Evolutionary conservation across 2,797 vertebrate species (phyloP), one percentile per base, ranked within the genome.

Genomic region (Enteromius thamalakanensis): DNA sequence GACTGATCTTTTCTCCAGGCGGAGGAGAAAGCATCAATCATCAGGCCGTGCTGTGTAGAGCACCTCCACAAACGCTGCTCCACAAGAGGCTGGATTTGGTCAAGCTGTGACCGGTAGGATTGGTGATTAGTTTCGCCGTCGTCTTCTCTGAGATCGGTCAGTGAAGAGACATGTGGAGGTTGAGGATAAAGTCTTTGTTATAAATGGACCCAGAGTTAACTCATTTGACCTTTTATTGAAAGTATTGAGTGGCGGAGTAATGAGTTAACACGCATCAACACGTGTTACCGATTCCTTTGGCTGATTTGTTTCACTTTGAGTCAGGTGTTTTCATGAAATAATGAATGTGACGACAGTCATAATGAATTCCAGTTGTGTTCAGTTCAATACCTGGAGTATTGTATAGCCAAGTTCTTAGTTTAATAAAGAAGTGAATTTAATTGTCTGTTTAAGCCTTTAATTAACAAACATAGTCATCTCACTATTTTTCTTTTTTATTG

Each of bases 11-110:
- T 65, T 82, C 78, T 51, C 42, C 6, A 32, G 76, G 65, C 83
- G 9, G 42, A 80, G 45, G 69, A 86, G 75, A 69, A 75, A 79
- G 40, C 81, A 83, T 89, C 82, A 78, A 83, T 88, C 87, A 87
- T 69, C 77, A 68, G 72, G 84, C 70, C 79, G 67, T 85, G 84
- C 82, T 85, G 88, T 82, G 80, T 40, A 80, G 80, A 86, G 74
- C 55, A 71, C 68, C 81, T 83, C 53, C 77, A 29, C 79, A 53
- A 76, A 42, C 19, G 10, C 34, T 47, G 71, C 71, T 65, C 45
- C 74, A 76, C 79, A 72, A 65, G 53, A 68, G 76, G 55, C 76
- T 51, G 76, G 82, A 81, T 53, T 76, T 81, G 51, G 67, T 85
- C 70, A 47, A 82, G 81, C 67, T 67, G 62, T 81, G 82, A 67